Base-by-base conservation (phyloP, 2,797 vertebrate species). In the Strix occidentalis region DNA sequence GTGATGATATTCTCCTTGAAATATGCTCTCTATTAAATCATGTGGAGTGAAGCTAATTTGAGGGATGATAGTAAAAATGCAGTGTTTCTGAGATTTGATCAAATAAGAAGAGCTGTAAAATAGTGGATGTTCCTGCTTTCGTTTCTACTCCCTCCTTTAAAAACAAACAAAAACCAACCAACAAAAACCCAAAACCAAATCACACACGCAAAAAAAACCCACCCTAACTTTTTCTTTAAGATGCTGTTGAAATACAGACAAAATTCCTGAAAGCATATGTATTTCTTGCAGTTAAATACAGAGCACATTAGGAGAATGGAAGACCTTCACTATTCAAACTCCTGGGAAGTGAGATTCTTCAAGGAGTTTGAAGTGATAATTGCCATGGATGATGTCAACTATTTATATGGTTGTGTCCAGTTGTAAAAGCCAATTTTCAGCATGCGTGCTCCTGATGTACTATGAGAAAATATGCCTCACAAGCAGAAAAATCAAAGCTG, bases 401-500 rank as follows among this genome's bases (percentile, higher is more conserved):
- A 72, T 91, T 94, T 89, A 54, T 78, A 63, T 37, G 58, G 43
- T 29, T n/a, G 18, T 66, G 35, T 91, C 85, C 80, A 88, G 60
- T 84, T 82, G 72, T 72, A 94, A 95, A 96, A 93, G 83, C 48
- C 77, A 86, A 91, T 95, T 93, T 95, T 95, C 87, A 94, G 87
- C 70, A 63, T 79, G 82, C 63, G 39, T 90, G 63, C 39, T 90
- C 35, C 76, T 86, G 63, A 50, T 51, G 33, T 45, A 84, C 53
- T 84, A 39, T 18, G 57, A 66, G 70, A 79, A 89, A 91, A 91
- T 50, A 65, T 23, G 63, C 69, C n/a, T 91, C 69, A 58, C 57
- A 86, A 95, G 74, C 72, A 94, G 76, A 90, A 96, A 96, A 92
- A 65, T 72, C 81, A 93, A 93, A 87, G 19, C 50, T 91, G 39